Base-by-base conservation (phyloP, 2,113 vertebrate genomes). In the Butorides virescens region DNA sequence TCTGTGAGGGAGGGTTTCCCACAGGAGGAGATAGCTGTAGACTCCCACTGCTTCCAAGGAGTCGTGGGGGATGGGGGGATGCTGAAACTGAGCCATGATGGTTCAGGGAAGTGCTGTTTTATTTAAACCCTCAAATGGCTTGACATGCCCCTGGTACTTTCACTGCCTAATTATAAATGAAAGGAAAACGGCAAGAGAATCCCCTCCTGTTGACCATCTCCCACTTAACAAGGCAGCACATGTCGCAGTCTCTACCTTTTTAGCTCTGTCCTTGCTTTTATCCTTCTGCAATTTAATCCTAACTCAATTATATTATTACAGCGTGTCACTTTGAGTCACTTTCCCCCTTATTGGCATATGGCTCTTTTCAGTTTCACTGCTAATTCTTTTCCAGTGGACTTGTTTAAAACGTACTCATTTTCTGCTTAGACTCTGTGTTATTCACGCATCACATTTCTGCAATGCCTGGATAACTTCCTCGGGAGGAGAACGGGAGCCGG, bases 381-480 rank as follows among this genome's bases (percentile, higher is more conserved):
- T 98, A 97, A 98, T 98, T 98, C 96, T 96, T 96, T 98, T 98
- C 97, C 96, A 96, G 95, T 97, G 97, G 97, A 98, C 96, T 98
- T 98, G 92, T 97, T 98, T 96, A 98, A 98, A 98, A 96, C 80
- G 62, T 95, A 93, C 94, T 97, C 93, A 94, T 97, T 98, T 98
- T 98, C 97, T 96, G 94, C 92, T 97, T 97, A 97, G 95, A 86
- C 68, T 94, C 91, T 77, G 66, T 42, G 86, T 95, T 97, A 95
- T 92, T 92, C 95, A 95, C 78, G 88, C 94, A 95, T 97, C 96
- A 90, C 74, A 95, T 97, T 97, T 96, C 92, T 95, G 92, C 95
- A 94, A 96, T 94, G 96, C 93, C 96, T 96, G 92, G 76, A 55
- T 96, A 87, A 94, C 95, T 98, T 98, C 96, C 94, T 95, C 6